A percentile compares a stretch with the other conserved stretches of the same genome.
phyloP scores from a whole-genome alignment of 1,140 invertebrate genomes.

The Trypoxylus dichotomus region DNA sequence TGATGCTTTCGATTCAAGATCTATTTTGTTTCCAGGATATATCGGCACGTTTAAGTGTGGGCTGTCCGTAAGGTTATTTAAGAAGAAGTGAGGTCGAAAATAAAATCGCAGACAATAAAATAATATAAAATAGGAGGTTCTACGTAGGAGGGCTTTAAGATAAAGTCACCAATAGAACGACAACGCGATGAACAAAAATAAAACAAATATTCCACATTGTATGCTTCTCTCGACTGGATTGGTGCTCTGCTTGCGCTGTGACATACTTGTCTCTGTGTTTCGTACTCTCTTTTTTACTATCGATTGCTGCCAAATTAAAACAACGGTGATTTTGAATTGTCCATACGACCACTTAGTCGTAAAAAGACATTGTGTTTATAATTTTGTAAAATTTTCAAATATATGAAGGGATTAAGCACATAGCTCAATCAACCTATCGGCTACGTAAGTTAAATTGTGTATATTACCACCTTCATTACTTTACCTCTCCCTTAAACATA shows the following conservation, averaged over 20 bases:
- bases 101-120: conserved; percentile 16
- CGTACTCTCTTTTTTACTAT: not conserved
- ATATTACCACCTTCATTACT: too few relatives aligned
- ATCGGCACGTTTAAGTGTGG: too few relatives aligned
- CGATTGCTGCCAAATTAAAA: not conserved
- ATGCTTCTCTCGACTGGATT: conserved; percentile 17
- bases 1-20: not conserved
- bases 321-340: not conserved
- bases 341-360: not conserved
- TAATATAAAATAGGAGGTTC: conserved; percentile 27
- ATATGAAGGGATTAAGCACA: too few relatives aligned
- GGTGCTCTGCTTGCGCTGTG: conserved; percentile 24
- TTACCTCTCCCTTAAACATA: too few relatives aligned
- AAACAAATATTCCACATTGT: conserved; percentile 16
- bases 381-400: too few relatives aligned
- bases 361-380: too few relatives aligned
- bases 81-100: not conserved
- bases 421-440: too few relatives aligned
- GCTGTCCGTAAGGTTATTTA: not conserved
- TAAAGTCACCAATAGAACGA: conserved; percentile 20
- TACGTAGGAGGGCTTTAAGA: not conserved
- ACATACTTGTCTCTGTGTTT: conserved; percentile 18
- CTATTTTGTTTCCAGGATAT: not conserved
- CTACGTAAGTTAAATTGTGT: too few relatives aligned
- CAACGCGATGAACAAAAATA: conserved; percentile 29